These are phyloP conservation scores for Muraenolepis orangiensis DNA, from an alignment of 2,797 vertebrate species.

Conservation along the genomic window DNA sequence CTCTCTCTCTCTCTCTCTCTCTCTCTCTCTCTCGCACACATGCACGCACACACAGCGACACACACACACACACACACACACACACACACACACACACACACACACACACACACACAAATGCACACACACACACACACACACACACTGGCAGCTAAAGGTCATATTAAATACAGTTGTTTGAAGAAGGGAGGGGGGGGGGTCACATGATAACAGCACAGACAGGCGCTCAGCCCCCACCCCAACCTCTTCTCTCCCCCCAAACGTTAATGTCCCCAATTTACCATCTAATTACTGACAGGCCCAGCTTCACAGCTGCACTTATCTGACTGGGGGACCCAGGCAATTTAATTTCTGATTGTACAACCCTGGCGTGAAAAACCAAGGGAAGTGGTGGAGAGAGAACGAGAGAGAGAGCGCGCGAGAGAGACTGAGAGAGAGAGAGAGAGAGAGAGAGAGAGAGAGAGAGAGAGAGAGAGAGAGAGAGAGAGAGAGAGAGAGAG, in stretches of 20 bases:
- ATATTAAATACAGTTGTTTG: slow-evolving; percentile 70
- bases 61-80: not conserved
- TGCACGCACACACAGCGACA: not conserved
- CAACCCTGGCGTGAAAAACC: slow-evolving; percentile 53
- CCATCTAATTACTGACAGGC: slow-evolving; percentile 77
- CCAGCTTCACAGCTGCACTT: slow-evolving; percentile 78
- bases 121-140: slow-evolving; percentile 19
- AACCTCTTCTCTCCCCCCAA: slow-evolving; percentile 45
- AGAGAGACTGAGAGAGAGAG: slow-evolving; percentile 20
- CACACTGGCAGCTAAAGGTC: slow-evolving; percentile 63
- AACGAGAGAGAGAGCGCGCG: slow-evolving; percentile 21
- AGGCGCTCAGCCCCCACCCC: slow-evolving; percentile 41
- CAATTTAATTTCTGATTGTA: slow-evolving; percentile 82
- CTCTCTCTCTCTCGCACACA: too few species aligned
- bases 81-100: not conserved
- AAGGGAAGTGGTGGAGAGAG: slow-evolving; percentile 33
- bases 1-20: not conserved
- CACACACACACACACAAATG: slow-evolving; percentile 13
- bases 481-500: slow-evolving; percentile 20
- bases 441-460: slow-evolving; percentile 60
- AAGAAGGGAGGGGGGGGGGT: too few species aligned
- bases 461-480: slow-evolving; percentile 34
- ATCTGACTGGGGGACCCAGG: slow-evolving; percentile 76
- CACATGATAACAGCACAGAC: slow-evolving; percentile 74
- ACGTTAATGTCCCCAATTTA: slow-evolving; percentile 80